Percentiles rank a stretch among this genome's conserved stretches.
Conservation (phyloP, 2,888 invertebrate genomes). For the Plusia festucae region DNA sequence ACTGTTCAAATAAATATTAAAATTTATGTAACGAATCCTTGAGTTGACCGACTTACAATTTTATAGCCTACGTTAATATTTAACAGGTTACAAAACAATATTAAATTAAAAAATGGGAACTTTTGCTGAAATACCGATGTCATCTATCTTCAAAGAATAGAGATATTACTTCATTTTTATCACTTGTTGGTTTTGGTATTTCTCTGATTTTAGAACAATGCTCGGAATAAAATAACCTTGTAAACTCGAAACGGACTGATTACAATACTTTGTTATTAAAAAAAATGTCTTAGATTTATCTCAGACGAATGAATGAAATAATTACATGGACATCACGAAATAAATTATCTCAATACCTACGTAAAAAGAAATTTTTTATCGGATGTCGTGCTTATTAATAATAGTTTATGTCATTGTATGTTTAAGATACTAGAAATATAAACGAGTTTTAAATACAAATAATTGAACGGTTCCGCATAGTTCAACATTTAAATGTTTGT, state of each 20-base stretch:
- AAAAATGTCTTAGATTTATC: not conserved
- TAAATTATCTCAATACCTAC: too few relatives aligned
- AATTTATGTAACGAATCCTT: conserved; percentile 30
- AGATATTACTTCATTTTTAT: conserved; percentile 53
- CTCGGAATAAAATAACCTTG: conserved; percentile 44
- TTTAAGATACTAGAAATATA: conserved; percentile 16
- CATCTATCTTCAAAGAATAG: conserved; percentile 48
- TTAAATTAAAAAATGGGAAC: conserved; percentile 39
- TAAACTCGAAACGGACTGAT: conserved; percentile 27
- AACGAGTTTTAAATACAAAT: conserved; percentile 38
- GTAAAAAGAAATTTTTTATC: too few relatives aligned
- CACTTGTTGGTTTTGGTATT: conserved; percentile 52
- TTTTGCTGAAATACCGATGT: conserved; percentile 46
- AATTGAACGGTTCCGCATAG: conserved; percentile 43
- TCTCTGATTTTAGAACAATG: conserved; percentile 54
- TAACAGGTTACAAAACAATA: conserved; percentile 35
- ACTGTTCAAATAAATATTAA: conserved; percentile 1
- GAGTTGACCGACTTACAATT: conserved; percentile 8
- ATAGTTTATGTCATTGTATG: conserved; percentile 1
- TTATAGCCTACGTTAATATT: conserved; percentile 30
- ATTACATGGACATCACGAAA: not conserved
- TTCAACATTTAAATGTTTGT: conserved; percentile 33
- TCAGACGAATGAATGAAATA: not conserved
- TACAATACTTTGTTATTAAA: conserved; percentile 13
- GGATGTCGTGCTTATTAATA: not conserved